phyloP scores from a whole-genome alignment of 92 coral and sea anemone species.

The Muricea muricata region DNA sequence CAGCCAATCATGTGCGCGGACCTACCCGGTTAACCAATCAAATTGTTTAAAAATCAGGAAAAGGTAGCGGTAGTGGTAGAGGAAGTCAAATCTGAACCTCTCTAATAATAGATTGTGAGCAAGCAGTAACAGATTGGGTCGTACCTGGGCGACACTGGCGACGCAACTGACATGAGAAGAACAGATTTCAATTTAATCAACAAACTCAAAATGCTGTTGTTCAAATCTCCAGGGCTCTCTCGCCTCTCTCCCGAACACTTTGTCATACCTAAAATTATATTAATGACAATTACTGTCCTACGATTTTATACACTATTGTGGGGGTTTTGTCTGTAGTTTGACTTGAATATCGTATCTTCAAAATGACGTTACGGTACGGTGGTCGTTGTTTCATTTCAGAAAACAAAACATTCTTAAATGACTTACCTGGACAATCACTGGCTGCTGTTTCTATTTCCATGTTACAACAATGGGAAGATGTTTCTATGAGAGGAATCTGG shows the following conservation, averaged over 20 bases:
- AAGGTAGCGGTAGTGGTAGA: too few species aligned
- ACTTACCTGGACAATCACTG: neutral
- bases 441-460: neutral
- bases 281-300: neutral
- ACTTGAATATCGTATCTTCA: too few species aligned
- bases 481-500: neutral
- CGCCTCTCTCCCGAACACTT: constrained; percentile 11
- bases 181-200: constrained; percentile 72
- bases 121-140: too few species aligned
- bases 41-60: too few species aligned
- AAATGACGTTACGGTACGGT: too few species aligned
- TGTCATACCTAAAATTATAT: neutral
- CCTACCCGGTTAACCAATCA: too few species aligned
- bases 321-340: too few species aligned
- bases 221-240: constrained; percentile 56
- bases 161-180: constrained; percentile 54
- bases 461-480: neutral
- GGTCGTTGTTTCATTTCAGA: too few species aligned
- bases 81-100: too few species aligned
- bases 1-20: too few species aligned
- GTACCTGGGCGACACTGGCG: constrained; percentile 51
- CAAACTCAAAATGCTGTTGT: constrained; percentile 86
- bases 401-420: too few species aligned
- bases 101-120: too few species aligned
- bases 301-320: neutral